A percentile compares a stretch with the other conserved stretches of the same genome.
These are phyloP conservation scores for Formicarius rufipectus DNA, from an alignment of 2,113 vertebrate genomes.

Conservation along the genomic window DNA sequence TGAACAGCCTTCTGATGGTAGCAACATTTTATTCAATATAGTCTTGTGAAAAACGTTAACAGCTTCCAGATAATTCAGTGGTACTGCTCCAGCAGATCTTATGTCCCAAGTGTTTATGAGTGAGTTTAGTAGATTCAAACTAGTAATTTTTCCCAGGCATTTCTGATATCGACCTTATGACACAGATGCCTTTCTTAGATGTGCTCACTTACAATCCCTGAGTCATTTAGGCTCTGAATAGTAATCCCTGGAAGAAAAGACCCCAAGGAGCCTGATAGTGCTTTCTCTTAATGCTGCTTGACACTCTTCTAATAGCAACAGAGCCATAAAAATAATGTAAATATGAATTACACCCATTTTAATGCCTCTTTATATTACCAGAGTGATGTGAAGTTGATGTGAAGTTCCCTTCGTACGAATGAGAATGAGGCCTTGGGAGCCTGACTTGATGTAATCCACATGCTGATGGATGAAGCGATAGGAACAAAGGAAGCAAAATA, in stretches of 20 bases:
- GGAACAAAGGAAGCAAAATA: neutral
- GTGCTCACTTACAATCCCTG: neutral
- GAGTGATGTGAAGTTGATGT: constrained; percentile 13
- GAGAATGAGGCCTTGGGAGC: neutral
- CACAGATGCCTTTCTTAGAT: neutral
- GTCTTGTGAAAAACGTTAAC: neutral
- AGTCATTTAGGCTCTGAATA: neutral
- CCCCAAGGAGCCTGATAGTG: neutral
- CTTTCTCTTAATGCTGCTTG: constrained; percentile 7
- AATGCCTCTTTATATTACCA: neutral
- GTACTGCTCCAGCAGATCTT: neutral
- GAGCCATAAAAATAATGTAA: constrained; percentile 40
- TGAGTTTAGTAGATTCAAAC: neutral
- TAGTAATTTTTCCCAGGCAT: neutral
- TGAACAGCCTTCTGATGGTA: neutral
- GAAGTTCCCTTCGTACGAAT: neutral
- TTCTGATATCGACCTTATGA: neutral
- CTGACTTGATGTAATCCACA: neutral
- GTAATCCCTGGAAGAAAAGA: neutral
- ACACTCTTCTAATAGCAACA: neutral
- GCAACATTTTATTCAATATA: neutral
- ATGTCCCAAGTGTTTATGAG: neutral
- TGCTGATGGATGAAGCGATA: neutral
- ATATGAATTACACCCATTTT: constrained; percentile 23
- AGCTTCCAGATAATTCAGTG: neutral